Percentiles rank a stretch among this genome's conserved stretches.
phyloP scores from a whole-genome alignment of 2,113 vertebrate species.

The Furnarius figulus region DNA sequence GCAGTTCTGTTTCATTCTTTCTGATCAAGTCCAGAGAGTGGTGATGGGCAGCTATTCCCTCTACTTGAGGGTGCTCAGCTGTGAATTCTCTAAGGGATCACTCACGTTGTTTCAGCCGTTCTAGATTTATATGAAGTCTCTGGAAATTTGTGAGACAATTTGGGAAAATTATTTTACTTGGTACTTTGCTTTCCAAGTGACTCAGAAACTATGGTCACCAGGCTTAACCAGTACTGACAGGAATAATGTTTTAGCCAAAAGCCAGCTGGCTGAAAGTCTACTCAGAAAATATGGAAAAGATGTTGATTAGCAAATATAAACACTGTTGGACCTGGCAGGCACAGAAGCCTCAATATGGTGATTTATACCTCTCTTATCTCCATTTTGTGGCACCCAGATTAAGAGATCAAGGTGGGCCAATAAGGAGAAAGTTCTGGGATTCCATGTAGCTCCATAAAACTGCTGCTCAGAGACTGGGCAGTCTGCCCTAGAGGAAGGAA shows the following conservation, averaged over 20 bases:
- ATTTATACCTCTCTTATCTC: background rate
- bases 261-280: background rate
- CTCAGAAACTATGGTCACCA: background rate
- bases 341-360: background rate
- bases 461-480: background rate
- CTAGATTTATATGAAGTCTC: constrained; percentile 19
- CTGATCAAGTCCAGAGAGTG: background rate
- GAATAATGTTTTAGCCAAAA: background rate
- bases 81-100: constrained; percentile 18
- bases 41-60: constrained; percentile 11
- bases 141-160: constrained; percentile 39
- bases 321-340: background rate
- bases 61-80: constrained; percentile 24
- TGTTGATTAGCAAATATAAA: background rate
- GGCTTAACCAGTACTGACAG: constrained; percentile 7
- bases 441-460: background rate
- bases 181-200: constrained; percentile 34
- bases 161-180: constrained; percentile 14
- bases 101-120: constrained; percentile 47
- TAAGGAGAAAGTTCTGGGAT: background rate
- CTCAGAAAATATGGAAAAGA: background rate
- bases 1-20: background rate
- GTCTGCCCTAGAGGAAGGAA: background rate
- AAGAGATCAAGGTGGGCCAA: background rate
- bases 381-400: background rate